Evolutionary conservation across 2,888 invertebrate genomes (phyloP), one percentile per base, ranked within the genome.

Genomic region (Plebejus anna): DNA sequence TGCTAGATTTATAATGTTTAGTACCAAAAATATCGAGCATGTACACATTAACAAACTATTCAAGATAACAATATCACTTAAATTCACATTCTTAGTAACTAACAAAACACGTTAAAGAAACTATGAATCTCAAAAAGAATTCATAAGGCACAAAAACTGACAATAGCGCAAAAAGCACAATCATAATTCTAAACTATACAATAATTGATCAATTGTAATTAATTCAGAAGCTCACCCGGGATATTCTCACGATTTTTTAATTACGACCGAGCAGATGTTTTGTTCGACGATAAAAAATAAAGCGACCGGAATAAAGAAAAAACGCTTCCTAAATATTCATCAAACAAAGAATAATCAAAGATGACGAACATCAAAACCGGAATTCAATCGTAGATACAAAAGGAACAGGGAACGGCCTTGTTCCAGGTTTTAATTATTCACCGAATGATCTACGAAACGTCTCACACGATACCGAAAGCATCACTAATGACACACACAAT

Each of bases 161-260:
- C 47, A 47, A 73, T 38, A 32, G 11, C n/a, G 6, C 4, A 38
- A 66, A 75, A 66, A 66, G 47, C 22, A 66, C 42, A 75, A 66
- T 76, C 59, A 72, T 72, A 72, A 55, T 51, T 51, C 9, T 66
- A 51, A 75, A 70, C 61, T 47, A 61, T 61, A 42, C 61, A 28
- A 61, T 61, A 61, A 47, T 73, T 73, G 73, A 73, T 51, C 28
- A 47, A 77, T 78, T 78, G 79, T 88, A 89, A 90, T 90, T 89
- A 92, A 90, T 89, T 76, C 80, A 80, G 77, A 84, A 85, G 83
- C 82, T 86, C 83, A 82, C 87, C 84, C 84, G 86, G 88, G 84
- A 82, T 84, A 85, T 93, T 94, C 94, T 92, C 94, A 94, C 94
- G 94, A 86, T 88, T 90, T 89, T 90, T 89, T 91, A 92, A 92